Evolutionary conservation across 2,113 vertebrate species (phyloP).

Genomic region (Melanostigma gelatinosum): DNA sequence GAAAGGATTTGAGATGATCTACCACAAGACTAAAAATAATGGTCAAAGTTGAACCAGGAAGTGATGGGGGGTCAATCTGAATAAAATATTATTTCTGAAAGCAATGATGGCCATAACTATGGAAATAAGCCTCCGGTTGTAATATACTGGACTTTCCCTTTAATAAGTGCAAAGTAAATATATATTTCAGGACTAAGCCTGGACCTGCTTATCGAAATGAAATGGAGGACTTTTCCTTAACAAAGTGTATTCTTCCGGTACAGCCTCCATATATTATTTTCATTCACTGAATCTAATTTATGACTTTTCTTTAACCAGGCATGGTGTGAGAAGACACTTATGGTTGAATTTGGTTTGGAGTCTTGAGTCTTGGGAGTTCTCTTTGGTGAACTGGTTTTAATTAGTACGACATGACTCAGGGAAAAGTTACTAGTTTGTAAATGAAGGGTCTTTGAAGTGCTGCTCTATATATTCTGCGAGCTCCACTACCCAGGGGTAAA

Average conservation of each 20-base stretch:
- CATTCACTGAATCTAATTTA: slow-evolving; percentile 66
- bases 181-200: slow-evolving; percentile 14
- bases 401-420: slow-evolving; percentile 71
- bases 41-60: background rate
- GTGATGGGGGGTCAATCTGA: background rate
- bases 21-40: background rate
- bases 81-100: background rate
- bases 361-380: slow-evolving; percentile 46
- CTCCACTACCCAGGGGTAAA: slow-evolving; percentile 68
- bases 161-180: slow-evolving; percentile 27
- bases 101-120: background rate
- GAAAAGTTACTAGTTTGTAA: slow-evolving; percentile 80
- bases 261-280: slow-evolving; percentile 48
- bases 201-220: slow-evolving; percentile 22
- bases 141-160: background rate
- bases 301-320: slow-evolving; percentile 65
- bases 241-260: slow-evolving; percentile 20
- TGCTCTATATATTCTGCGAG: slow-evolving; percentile 75
- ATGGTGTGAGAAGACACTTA: slow-evolving; percentile 49
- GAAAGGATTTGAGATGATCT: background rate
- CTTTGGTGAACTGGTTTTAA: slow-evolving; percentile 71
- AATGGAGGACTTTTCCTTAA: slow-evolving; percentile 39
- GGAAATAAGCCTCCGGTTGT: background rate
- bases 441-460: slow-evolving; percentile 82
- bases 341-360: slow-evolving; percentile 63